Evolutionary conservation across 2,797 vertebrate genomes (phyloP), one percentile per base, ranked within the genome.

Genomic region (Rhinoraja longicauda): DNA sequence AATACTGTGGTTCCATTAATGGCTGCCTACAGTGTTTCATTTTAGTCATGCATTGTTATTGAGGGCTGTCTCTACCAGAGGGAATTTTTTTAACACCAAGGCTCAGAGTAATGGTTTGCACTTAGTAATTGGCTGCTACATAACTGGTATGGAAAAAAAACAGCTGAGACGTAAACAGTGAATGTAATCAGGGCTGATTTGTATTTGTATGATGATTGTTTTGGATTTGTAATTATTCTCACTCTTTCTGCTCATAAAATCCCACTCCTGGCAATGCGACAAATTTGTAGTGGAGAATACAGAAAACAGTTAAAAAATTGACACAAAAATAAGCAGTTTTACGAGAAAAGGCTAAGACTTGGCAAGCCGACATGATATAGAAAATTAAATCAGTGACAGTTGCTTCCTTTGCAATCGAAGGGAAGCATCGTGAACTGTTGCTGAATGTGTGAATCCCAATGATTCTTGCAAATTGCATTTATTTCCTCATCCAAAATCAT

Each of bases 101-200:
- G 75, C 26, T 72, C 36, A 21, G 88, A 91, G 90, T 39, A 32
- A 91, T 70, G 88, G 67, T 73, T 72, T 72, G 21, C 73, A 45
- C 64, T 45, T 73, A 73, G 90, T 92, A 92, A 73, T 53, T 92
- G 64, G 90, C 70, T 73, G 39, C 26, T 92, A 75, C n/a, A 15
- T 57, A 53, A 75, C 67, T 92, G 39, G 90, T 92, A 57, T 75
- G 57, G 70, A 92, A 39, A 75, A 75, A 64, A 92, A 92, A 75
- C 90, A 75, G 67, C 90, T 92, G 90, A 92, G 90, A 92, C 90
- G 15, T 53, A 92, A 92, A 92, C 90, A 91, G 90, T 53, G 90
- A 75, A 57, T 92, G 72, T 92, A 53, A 92, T 92, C 39, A 9
- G 88, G 17, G 67, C 88, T 67, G 88, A 90, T 45, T 75, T 92